Percentiles rank a stretch among this genome's conserved stretches.
Evolutionary conservation across 2,888 invertebrate genomes (phyloP).

Genomic region (Cerastis rubricosa): DNA sequence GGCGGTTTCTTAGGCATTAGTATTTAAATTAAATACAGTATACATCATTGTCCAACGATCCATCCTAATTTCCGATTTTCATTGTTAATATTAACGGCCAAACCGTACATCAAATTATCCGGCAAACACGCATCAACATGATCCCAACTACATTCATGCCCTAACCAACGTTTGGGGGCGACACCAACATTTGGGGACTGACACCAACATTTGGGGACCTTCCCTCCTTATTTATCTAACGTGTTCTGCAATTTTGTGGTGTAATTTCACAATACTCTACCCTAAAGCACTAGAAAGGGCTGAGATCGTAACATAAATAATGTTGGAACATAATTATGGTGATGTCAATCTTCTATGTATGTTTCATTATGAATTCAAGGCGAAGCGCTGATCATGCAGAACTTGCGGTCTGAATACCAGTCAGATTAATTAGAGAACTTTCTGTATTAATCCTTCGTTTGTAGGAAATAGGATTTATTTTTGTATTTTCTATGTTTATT

Average conservation of each 20-base stretch:
- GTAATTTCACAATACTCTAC: constrained; percentile 46
- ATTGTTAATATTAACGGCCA: constrained; percentile 37
- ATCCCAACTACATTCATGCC: constrained; percentile 48
- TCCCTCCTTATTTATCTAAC: constrained; percentile 55
- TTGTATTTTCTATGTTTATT: constrained; percentile 6
- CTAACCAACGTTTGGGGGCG: constrained; percentile 43
- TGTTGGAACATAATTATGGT: constrained; percentile 52
- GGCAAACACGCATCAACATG: constrained; percentile 35
- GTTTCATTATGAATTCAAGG: constrained; percentile 52
- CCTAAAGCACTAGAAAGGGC: constrained; percentile 33
- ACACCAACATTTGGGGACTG: constrained; percentile 41
- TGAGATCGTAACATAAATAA: constrained; percentile 57
- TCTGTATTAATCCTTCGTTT: constrained; percentile 31
- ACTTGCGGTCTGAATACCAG: constrained; percentile 35
- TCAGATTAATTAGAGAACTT: constrained; percentile 47
- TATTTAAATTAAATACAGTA: not conserved
- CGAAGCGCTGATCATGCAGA: constrained; percentile 48
- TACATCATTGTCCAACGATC: not conserved
- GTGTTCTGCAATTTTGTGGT: constrained; percentile 56
- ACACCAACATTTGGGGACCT: constrained; percentile 52
- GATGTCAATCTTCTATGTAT: constrained; percentile 48
- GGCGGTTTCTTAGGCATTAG: not conserved
- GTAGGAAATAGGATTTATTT: constrained; percentile 8
- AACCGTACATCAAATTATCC: constrained; percentile 54
- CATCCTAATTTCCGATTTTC: constrained; percentile 24